These are phyloP conservation scores for Danio albolineatus DNA, from an alignment of 2,797 vertebrate species.

Conservation along the genomic window DNA sequence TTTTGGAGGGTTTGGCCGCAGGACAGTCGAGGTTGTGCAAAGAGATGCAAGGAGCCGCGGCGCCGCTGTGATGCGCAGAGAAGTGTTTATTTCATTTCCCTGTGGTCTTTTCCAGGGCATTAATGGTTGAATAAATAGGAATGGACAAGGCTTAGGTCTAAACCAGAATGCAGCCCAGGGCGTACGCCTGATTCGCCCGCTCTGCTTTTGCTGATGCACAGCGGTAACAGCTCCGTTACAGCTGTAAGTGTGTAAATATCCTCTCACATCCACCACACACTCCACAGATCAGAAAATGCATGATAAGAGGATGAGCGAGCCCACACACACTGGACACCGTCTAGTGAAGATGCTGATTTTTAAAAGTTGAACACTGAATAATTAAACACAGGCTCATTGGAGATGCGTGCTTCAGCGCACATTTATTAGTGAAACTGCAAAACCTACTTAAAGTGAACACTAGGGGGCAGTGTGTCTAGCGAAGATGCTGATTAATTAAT, in stretches of 20 bases:
- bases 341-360: no score
- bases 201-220: slow-evolving; percentile 62
- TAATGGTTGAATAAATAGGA: slow-evolving; percentile 81
- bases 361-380: no score
- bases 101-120: slow-evolving; percentile 72
- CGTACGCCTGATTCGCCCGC: slow-evolving; percentile 70
- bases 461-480: no score
- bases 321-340: neutral
- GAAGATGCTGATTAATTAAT: no score
- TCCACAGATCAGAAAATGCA: slow-evolving; percentile 64
- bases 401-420: no score
- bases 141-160: slow-evolving; percentile 75
- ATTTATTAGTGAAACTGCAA: no score
- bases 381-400: no score
- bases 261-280: slow-evolving; percentile 64
- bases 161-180: slow-evolving; percentile 70
- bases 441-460: no score
- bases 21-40: slow-evolving; percentile 60
- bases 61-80: slow-evolving; percentile 62
- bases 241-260: slow-evolving; percentile 61
- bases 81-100: slow-evolving; percentile 73
- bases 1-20: slow-evolving; percentile 39
- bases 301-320: slow-evolving; percentile 39
- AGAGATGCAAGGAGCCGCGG: slow-evolving; percentile 61
- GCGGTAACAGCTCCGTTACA: slow-evolving; percentile 67